phyloP scores from a whole-genome alignment of 2,113 vertebrate species.

The Corynorhinus townsendii region DNA sequence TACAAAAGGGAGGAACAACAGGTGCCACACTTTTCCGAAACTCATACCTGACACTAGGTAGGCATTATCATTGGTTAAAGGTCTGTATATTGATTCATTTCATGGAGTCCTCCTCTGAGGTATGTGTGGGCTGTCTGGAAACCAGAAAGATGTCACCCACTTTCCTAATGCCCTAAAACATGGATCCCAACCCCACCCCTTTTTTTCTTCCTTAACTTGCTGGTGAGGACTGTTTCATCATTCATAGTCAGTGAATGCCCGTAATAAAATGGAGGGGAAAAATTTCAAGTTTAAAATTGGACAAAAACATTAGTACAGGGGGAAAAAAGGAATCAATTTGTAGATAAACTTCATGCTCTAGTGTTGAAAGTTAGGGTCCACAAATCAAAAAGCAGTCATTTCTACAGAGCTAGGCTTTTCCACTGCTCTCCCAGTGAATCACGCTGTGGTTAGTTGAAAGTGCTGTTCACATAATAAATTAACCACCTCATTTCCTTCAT shows the following conservation, averaged over 20 bases:
- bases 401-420: constrained; percentile 58
- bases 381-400: constrained; percentile 71
- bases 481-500: constrained; percentile 67
- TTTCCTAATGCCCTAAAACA: not conserved
- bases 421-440: constrained; percentile 39
- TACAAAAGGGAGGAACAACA: not conserved
- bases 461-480: constrained; percentile 74
- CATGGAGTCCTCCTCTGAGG: not conserved
- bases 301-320: constrained; percentile 15
- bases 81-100: not conserved
- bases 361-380: constrained; percentile 73
- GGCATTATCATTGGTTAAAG: not conserved
- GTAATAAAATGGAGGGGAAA: constrained; percentile 2
- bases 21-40: not conserved
- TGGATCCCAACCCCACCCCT: not conserved
- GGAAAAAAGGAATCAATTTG: constrained; percentile 39
- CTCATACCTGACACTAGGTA: not conserved
- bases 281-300: constrained; percentile 13
- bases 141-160: not conserved
- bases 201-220: not conserved
- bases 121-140: not conserved
- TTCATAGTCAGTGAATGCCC: constrained; percentile 1
- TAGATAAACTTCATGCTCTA: constrained; percentile 54
- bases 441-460: constrained; percentile 70
- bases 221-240: not conserved